Evolutionary conservation across 2,113 vertebrate genomes (phyloP).

Genomic region (Cyphomyrus plagiostoma): DNA sequence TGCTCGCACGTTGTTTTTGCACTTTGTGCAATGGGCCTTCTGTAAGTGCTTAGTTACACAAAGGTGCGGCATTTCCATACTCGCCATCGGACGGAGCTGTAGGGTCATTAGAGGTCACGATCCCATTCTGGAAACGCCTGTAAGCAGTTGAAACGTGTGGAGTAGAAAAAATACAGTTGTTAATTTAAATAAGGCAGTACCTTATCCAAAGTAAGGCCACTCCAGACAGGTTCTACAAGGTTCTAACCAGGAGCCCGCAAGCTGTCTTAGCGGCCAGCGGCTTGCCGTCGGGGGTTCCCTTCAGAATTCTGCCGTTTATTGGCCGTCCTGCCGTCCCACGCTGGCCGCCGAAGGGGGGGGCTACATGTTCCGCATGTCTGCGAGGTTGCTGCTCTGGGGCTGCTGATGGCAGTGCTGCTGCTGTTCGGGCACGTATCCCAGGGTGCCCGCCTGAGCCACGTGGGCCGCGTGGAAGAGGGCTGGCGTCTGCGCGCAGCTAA

Average conservation of each 20-base stretch:
- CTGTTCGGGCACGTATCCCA: slow-evolving; percentile 64
- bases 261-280: not conserved
- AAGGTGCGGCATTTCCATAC: not conserved
- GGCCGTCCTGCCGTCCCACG: not conserved
- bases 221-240: slow-evolving; percentile 2
- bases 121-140: slow-evolving; percentile 11
- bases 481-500: slow-evolving; percentile 47
- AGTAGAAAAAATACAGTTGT: slow-evolving; percentile 14
- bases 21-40: not conserved
- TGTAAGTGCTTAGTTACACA: not conserved
- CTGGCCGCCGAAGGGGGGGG: slow-evolving; percentile 52
- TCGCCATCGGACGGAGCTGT: slow-evolving; percentile 1
- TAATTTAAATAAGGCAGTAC: slow-evolving; percentile 25
- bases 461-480: slow-evolving; percentile 58
- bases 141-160: slow-evolving; percentile 12
- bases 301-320: slow-evolving; percentile 5
- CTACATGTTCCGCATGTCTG: slow-evolving; percentile 66
- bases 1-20: not conserved
- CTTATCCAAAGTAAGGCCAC: slow-evolving; percentile 37
- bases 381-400: slow-evolving; percentile 56
- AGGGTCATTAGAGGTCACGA: not conserved
- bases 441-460: slow-evolving; percentile 50
- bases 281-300: not conserved
- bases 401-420: slow-evolving; percentile 48
- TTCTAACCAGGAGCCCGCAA: not conserved